A percentile compares a stretch with the other conserved stretches of the same genome.
phyloP scores from a whole-genome alignment of 2,888 invertebrate species.

The Linnaemya vulpina region DNA sequence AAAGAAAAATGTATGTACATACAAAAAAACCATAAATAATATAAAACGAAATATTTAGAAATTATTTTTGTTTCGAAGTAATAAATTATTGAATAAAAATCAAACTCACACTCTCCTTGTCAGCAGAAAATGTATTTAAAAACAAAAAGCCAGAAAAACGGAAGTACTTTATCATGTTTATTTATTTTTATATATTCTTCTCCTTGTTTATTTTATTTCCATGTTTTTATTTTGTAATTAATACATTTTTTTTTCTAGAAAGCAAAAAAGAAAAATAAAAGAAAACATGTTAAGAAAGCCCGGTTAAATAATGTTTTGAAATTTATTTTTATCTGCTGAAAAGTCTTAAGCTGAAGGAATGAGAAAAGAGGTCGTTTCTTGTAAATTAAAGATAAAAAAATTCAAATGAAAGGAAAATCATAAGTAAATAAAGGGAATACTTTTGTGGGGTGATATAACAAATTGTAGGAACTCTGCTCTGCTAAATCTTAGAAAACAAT shows the following conservation, averaged over 20 bases:
- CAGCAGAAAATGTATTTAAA: conserved; percentile 30
- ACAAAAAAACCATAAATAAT: background rate
- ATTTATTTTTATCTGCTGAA: conserved; percentile 32
- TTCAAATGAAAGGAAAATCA: conserved; percentile 28
- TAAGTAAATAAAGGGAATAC: background rate
- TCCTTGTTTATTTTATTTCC: conserved; percentile 10
- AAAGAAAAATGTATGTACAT: background rate
- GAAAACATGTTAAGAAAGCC: conserved; percentile 47
- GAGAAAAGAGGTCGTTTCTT: conserved; percentile 36
- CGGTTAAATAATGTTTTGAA: conserved; percentile 36
- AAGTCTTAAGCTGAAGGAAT: conserved; percentile 29
- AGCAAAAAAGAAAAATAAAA: background rate
- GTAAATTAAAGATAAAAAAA: conserved; percentile 38
- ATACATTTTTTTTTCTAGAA: conserved; percentile 38
- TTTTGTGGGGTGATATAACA: background rate
- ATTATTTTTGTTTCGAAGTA: conserved; percentile 37
- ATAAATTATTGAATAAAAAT: conserved; percentile 45
- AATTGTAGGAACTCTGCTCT: background rate
- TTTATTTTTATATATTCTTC: conserved; percentile 23
- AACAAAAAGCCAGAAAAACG: conserved; percentile 36
- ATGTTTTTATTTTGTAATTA: conserved; percentile 58
- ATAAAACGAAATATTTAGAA: conserved; percentile 21
- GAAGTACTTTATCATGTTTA: conserved; percentile 64
- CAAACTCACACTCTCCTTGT: conserved; percentile 43
- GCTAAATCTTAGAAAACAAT: background rate